These are phyloP conservation scores for Echinometra lucunter DNA, from an alignment of 53 echinoderm and acorn worm species.

Conservation along the genomic window DNA sequence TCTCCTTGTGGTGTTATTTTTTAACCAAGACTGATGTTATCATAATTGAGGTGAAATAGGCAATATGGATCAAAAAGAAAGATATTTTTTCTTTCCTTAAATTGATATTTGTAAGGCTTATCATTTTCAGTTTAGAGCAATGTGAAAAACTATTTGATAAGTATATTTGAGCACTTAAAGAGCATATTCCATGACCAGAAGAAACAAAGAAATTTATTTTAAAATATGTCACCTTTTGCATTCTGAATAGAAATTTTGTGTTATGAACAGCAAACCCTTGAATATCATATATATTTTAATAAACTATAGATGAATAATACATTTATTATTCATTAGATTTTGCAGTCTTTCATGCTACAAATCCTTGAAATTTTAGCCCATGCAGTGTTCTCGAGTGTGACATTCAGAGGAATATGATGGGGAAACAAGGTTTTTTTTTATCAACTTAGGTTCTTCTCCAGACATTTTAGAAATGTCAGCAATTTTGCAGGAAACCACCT, in stretches of 20 bases:
- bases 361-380: background rate
- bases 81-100: background rate
- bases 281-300: too few species aligned
- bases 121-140: background rate
- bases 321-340: too few species aligned
- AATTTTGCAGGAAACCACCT: background rate
- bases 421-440: background rate
- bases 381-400: background rate
- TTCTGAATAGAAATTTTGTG: too few species aligned
- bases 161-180: too few species aligned
- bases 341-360: background rate
- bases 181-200: background rate
- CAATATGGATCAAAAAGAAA: background rate
- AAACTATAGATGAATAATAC: too few species aligned
- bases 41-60: background rate
- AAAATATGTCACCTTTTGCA: background rate
- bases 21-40: background rate
- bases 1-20: too few species aligned
- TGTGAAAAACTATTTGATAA: too few species aligned
- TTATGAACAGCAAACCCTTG: too few species aligned
- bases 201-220: background rate
- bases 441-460: background rate
- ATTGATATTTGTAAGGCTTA: background rate
- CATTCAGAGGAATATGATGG: background rate
- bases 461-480: background rate